Evolutionary conservation across 2,113 vertebrate species (phyloP).

Genomic region (Eira barbara): DNA sequence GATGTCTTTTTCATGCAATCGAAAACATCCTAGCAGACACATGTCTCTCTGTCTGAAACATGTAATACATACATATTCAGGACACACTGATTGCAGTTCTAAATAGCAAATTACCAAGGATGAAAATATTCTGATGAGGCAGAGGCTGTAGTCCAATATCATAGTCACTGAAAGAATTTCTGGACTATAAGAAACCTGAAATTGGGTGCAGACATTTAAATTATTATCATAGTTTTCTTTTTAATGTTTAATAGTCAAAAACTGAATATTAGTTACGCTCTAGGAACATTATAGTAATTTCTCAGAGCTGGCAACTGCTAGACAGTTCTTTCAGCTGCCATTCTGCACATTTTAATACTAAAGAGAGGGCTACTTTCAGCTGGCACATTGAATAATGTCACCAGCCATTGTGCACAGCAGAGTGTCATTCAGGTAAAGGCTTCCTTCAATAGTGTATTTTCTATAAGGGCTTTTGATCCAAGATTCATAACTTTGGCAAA

Average conservation of each 20-base stretch:
- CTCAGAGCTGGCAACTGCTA: not conserved
- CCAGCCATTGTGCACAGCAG: not conserved
- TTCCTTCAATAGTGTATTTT: not conserved
- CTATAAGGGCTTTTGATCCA: not conserved
- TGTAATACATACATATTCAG: not conserved
- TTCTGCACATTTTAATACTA: not conserved
- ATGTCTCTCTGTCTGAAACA: not conserved
- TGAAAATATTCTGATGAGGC: not conserved
- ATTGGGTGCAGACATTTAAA: not conserved
- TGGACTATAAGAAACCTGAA: not conserved
- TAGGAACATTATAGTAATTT: not conserved
- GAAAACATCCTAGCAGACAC: not conserved
- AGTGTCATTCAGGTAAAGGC: not conserved
- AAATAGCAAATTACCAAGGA: not conserved
- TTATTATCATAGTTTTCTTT: not conserved
- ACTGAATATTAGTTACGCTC: not conserved
- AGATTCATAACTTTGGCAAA: not conserved
- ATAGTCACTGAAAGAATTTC: not conserved
- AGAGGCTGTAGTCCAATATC: not conserved
- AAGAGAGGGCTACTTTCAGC: not conserved
- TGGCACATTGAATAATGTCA: not conserved
- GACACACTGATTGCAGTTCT: not conserved
- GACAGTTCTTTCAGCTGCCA: not conserved
- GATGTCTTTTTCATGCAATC: not conserved
- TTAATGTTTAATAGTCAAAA: constrained; percentile 13